Base-by-base conservation (phyloP, 2,797 vertebrate genomes). In the Hydrophis major region DNA sequence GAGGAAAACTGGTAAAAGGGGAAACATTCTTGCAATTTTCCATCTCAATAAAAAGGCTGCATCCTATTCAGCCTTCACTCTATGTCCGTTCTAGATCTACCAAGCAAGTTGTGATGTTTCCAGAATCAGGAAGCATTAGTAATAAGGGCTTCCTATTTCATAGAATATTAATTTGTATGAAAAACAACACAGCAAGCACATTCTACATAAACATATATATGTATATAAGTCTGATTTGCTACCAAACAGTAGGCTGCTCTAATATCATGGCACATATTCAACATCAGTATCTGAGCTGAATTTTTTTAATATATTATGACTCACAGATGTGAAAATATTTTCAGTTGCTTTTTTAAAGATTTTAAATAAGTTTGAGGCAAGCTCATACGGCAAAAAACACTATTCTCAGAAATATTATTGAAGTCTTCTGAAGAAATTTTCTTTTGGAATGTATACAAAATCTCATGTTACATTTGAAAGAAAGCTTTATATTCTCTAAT, bases 21-120 rank as follows among this genome's bases (percentile, higher is more conserved):
- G 83, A 90, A 89, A 25, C 4, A 1, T 92, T 96, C 93, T 95
- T 93, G 94, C 0, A 0, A 74, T 88, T 95, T 92, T 74, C 57
- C 74, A 90, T 4, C 61, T 56, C 87, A 95, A 55, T 55, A 86
- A 94, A 42, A 37, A 88, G 57, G 18, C 92, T 60, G 61, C 50
- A 5, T 86, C 18, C 50, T 59, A 61, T 53, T 27, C 11, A 53
- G 57, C 55, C 74, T 92, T 56, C 69, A 25, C 56, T 53, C 55
- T 86, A 92, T 56, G 60, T 32, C 89, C 28, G 83, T 87, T 63
- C 47, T 1, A 7, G 69, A 18, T 0, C 28, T 0, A 0, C 47
- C 27, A 22, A 0, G 0, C 27, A 63, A n/a, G 28, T 69, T 59
- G 0, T 0, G 4, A 61, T 3, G 25, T 50, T 0, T 0, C n/a